phyloP scores from a whole-genome alignment of 1,140 invertebrate genomes.

The Oryzaephilus surinamensis region DNA sequence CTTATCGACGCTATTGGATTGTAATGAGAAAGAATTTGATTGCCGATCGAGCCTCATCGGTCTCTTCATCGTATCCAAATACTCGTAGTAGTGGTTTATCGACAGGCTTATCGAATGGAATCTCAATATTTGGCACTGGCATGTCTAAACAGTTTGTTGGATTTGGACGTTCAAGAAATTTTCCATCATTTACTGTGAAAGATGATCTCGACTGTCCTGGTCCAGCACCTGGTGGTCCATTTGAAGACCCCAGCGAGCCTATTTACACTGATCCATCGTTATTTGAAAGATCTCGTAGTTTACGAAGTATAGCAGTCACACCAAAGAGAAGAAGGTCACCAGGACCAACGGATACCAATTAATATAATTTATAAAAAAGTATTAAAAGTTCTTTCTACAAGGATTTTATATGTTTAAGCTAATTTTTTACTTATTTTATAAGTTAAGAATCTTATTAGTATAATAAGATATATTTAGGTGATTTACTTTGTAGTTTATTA shows the following conservation, averaged over 20 bases:
- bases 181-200: conserved; percentile 24
- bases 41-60: conserved; percentile 39
- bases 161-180: conserved; percentile 36
- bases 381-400: too few species aligned
- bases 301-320: conserved; percentile 42
- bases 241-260: conserved; percentile 80
- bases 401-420: too few species aligned
- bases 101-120: conserved; percentile 21
- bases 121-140: conserved; percentile 29
- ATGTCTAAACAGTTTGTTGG: conserved; percentile 28
- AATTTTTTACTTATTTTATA: too few species aligned
- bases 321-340: conserved; percentile 25
- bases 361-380: too few species aligned
- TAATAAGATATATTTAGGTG: too few species aligned
- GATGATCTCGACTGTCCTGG: conserved; percentile 23
- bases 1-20: conserved; percentile 60
- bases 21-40: conserved; percentile 56
- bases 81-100: conserved; percentile 27
- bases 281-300: conserved; percentile 67
- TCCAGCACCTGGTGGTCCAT: conserved; percentile 36
- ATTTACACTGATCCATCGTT: conserved; percentile 87
- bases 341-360: too few species aligned
- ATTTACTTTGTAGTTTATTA: too few species aligned
- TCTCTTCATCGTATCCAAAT: conserved; percentile 26
- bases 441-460: too few species aligned